Evolutionary conservation across 2,113 vertebrate genomes (phyloP).

Genomic region (Euleptes europaea): DNA sequence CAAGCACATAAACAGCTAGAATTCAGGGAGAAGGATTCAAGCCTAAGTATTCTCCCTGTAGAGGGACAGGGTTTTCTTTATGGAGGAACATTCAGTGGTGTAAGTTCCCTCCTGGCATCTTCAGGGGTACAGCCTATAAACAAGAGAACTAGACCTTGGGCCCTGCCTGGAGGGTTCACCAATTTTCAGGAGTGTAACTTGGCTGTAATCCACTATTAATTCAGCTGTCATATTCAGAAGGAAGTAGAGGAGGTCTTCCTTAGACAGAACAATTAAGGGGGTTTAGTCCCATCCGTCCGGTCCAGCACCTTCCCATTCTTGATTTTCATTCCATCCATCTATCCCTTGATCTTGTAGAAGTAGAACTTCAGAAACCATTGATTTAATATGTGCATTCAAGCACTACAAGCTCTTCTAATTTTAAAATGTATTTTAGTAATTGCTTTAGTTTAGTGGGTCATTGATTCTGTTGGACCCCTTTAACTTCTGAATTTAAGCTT

Average conservation of each 20-base stretch:
- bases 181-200: background rate
- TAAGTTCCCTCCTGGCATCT: no score
- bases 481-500: constrained; percentile 19
- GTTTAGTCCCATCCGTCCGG: no score
- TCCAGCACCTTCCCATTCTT: background rate
- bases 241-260: background rate
- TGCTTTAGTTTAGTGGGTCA: background rate
- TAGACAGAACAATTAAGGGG: background rate
- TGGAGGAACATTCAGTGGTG: no score
- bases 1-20: no score
- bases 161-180: background rate
- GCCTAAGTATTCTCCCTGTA: no score
- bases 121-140: no score
- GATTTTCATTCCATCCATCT: background rate
- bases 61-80: no score
- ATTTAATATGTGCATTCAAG: constrained; percentile 3
- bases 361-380: background rate
- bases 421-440: background rate
- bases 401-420: background rate
- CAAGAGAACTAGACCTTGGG: background rate
- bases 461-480: constrained; percentile 15
- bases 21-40: no score
- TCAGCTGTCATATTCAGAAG: background rate
- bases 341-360: background rate
- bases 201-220: no score